Conservation (phyloP, 2,888 invertebrate genomes). For the Monoplex corrugatus region DNA sequence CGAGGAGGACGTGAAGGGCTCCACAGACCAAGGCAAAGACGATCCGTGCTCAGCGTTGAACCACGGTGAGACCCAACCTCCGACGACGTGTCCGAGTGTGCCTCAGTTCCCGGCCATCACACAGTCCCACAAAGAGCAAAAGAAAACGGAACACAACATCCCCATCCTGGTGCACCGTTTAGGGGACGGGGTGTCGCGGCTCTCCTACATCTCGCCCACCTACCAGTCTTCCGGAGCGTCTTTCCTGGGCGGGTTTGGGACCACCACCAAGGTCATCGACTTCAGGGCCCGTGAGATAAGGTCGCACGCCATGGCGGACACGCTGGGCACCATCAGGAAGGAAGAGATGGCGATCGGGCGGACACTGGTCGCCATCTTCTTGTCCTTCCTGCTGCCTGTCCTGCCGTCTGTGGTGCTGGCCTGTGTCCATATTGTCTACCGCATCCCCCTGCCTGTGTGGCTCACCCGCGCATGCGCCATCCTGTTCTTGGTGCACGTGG, state of each 20-base stretch:
- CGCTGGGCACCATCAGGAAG: not conserved
- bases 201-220: not conserved
- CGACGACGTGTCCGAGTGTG: no score
- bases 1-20: no score
- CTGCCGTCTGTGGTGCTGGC: not conserved
- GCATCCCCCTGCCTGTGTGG: not conserved
- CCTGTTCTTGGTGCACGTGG: not conserved
- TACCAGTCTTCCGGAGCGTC: not conserved
- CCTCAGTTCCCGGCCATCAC: no score
- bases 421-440: not conserved
- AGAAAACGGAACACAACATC: no score
- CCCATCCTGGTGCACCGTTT: not conserved
- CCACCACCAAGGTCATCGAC: not conserved
- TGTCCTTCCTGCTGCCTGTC: not conserved
- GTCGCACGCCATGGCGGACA: not conserved
- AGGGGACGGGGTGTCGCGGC: slow-evolving; percentile 5
- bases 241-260: not conserved
- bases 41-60: no score
- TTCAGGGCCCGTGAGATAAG: not conserved
- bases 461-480: not conserved
- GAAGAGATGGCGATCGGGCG: not conserved
- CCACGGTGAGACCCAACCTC: no score
- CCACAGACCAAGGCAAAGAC: no score
- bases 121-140: no score
- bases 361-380: not conserved